These are phyloP conservation scores for Oxytorus armatus DNA, from an alignment of 2,888 invertebrate species.

Conservation along the genomic window DNA sequence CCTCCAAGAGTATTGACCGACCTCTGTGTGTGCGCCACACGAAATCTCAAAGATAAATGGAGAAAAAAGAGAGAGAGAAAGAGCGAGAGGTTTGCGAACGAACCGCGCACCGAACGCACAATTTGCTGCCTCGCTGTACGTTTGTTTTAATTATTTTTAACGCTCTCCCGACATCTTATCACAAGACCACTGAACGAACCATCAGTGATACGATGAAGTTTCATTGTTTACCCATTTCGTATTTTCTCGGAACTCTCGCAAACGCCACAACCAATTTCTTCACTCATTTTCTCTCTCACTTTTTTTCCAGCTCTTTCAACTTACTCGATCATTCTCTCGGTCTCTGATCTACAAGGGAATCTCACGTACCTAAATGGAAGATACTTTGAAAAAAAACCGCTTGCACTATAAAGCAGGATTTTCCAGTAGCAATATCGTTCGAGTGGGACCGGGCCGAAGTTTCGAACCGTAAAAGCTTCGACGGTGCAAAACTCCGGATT, in stretches of 20 bases:
- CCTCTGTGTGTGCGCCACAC: conserved; percentile 25
- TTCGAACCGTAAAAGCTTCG: too few species aligned
- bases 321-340: too few species aligned
- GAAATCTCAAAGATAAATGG: conserved; percentile 2
- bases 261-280: conserved; percentile 21
- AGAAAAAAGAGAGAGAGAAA: background rate
- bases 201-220: conserved; percentile 7
- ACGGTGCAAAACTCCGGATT: too few species aligned
- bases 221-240: conserved; percentile 29
- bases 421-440: too few species aligned
- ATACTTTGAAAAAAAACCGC: too few species aligned
- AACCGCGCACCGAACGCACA: too few species aligned
- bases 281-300: background rate
- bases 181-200: background rate
- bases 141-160: conserved; percentile 58
- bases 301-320: background rate
- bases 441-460: too few species aligned
- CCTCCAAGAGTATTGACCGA: conserved; percentile 53
- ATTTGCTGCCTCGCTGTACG: conserved; percentile 30
- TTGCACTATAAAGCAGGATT: too few species aligned
- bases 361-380: too few species aligned
- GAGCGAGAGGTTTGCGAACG: too few species aligned
- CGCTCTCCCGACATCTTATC: conserved; percentile 10
- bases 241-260: conserved; percentile 50
- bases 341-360: too few species aligned